Evolutionary conservation across 1,140 invertebrate genomes (phyloP).

Genomic region (Ips typographus): DNA sequence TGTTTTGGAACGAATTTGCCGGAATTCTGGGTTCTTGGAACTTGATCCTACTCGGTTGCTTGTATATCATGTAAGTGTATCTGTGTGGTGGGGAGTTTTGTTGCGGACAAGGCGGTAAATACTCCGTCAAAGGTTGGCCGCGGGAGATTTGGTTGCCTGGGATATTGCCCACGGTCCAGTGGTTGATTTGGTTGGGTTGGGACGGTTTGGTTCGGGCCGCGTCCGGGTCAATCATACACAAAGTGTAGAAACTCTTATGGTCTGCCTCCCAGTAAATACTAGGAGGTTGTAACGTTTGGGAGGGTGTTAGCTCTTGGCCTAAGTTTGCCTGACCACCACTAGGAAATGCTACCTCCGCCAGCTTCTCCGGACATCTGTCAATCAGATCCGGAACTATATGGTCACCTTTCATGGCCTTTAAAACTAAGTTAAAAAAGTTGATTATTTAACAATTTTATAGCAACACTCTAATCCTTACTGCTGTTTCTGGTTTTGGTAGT

Average conservation of each 20-base stretch:
- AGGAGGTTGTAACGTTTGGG: constrained; percentile 69
- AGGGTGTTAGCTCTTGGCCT: constrained; percentile 76
- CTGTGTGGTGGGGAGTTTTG: constrained; percentile 79
- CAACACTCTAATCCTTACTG: constrained; percentile 15
- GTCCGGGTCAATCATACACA: constrained; percentile 87
- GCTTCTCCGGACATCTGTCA: constrained; percentile 38
- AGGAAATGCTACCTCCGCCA: constrained; percentile 48
- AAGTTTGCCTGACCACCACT: constrained; percentile 61
- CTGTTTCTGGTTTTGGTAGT: constrained; percentile 23
- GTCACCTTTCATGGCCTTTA: constrained; percentile 36
- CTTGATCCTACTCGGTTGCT: constrained; percentile 70
- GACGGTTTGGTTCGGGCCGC: constrained; percentile 78
- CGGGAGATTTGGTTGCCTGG: constrained; percentile 69
- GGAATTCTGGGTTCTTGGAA: constrained; percentile 67
- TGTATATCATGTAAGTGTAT: constrained; percentile 84
- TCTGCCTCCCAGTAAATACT: constrained; percentile 66
- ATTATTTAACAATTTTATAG: background rate
- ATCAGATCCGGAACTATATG: constrained; percentile 45
- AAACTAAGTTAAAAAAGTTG: constrained; percentile 18
- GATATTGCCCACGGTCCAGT: constrained; percentile 91
- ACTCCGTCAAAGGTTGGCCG: constrained; percentile 70
- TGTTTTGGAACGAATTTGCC: constrained; percentile 61
- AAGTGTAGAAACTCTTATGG: constrained; percentile 66
- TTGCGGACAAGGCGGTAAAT: constrained; percentile 83
- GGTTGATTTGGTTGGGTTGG: constrained; percentile 82